Percentiles rank a stretch among this genome's conserved stretches.
Evolutionary conservation across 2,113 vertebrate species (phyloP).

Genomic region (Neoarius graeffei): DNA sequence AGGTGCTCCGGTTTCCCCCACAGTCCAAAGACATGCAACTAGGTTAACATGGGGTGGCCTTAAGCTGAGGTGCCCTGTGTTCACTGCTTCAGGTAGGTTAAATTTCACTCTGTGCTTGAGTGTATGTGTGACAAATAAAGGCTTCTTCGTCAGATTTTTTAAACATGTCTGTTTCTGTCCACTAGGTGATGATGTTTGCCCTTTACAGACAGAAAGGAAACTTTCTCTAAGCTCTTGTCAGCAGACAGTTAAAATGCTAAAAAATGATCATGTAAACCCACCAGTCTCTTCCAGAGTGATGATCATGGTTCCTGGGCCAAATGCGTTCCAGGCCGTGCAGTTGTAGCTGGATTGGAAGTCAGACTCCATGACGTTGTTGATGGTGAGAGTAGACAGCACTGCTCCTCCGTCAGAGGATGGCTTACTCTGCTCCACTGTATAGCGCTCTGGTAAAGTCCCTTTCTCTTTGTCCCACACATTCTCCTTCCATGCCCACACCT

Average conservation of each 20-base stretch:
- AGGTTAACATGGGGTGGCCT: too few relatives aligned
- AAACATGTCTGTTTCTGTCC: background rate
- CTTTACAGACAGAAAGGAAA: background rate
- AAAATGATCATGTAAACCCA: constrained; percentile 51
- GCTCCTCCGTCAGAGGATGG: constrained; percentile 73
- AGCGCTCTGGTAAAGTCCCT: constrained; percentile 83
- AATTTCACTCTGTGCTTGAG: too few relatives aligned
- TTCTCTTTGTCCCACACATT: constrained; percentile 89
- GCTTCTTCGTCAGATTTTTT: too few relatives aligned
- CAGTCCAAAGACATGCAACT: too few relatives aligned
- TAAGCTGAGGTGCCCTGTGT: too few relatives aligned
- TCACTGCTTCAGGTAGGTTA: too few relatives aligned
- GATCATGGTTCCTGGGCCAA: constrained; percentile 91
- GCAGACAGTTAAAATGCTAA: background rate
- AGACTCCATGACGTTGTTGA: constrained; percentile 90
- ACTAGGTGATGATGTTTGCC: too few relatives aligned
- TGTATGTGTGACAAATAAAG: too few relatives aligned
- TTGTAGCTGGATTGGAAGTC: constrained; percentile 96
- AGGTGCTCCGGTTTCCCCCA: too few relatives aligned
- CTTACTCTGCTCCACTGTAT: constrained; percentile 89
- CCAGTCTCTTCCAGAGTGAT: constrained; percentile 87
- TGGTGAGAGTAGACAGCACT: constrained; percentile 91
- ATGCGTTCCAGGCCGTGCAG: constrained; percentile 95
- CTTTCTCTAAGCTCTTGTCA: background rate
- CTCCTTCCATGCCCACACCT: constrained; percentile 98